phyloP scores from a whole-genome alignment of 2,888 invertebrate genomes.

The Drosophila pseudotakahashii region DNA sequence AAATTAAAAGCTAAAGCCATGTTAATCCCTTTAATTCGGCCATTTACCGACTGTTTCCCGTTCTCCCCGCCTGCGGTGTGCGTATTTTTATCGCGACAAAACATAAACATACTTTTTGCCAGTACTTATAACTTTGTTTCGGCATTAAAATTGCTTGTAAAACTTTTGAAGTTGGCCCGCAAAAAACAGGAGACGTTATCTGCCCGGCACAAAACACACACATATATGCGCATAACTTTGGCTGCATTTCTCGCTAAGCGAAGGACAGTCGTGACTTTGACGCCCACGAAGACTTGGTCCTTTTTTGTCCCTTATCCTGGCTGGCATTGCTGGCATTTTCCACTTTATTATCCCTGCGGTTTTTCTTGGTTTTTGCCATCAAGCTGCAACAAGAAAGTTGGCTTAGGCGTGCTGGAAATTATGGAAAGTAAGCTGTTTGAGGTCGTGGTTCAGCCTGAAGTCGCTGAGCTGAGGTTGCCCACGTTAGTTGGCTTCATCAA shows the following conservation, averaged over 20 bases:
- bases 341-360: conserved; percentile 73
- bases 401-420: conserved; percentile 69
- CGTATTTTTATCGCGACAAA: conserved; percentile 68
- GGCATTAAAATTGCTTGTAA: conserved; percentile 79
- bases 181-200: conserved; percentile 65
- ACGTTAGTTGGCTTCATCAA: conserved; percentile 39
- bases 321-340: conserved; percentile 40
- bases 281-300: conserved; percentile 29
- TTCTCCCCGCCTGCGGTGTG: conserved; percentile 18
- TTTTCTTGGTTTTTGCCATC: conserved; percentile 56
- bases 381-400: conserved; percentile 27
- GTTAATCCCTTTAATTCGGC: conserved; percentile 80
- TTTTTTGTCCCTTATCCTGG: conserved; percentile 12
- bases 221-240: conserved; percentile 44
- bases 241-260: conserved; percentile 50
- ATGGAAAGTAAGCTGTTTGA: conserved; percentile 67
- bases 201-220: conserved; percentile 38
- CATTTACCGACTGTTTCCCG: conserved; percentile 35
- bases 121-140: conserved; percentile 76
- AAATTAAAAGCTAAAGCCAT: conserved; percentile 80
- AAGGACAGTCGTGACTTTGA: conserved; percentile 46
- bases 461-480: conserved; percentile 20
- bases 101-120: conserved; percentile 72
- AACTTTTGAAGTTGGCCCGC: conserved; percentile 66
- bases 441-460: conserved; percentile 37